Percentiles rank a stretch among this genome's conserved stretches.
These are phyloP conservation scores for Fregetta grallaria DNA, from an alignment of 2,113 vertebrate species.

Conservation along the genomic window DNA sequence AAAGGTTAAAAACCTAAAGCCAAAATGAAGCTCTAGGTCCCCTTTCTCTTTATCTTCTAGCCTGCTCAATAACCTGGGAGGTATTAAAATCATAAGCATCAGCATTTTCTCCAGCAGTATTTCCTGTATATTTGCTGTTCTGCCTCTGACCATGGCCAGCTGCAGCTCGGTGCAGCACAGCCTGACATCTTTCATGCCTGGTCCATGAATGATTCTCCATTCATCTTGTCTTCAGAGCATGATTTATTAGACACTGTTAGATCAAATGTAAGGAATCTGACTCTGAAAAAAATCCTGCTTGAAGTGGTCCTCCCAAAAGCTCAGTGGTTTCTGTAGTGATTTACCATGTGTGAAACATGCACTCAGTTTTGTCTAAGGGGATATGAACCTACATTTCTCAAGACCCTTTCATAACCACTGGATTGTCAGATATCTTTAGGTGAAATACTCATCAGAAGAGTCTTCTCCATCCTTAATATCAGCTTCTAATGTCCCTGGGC, in stretches of 20 bases:
- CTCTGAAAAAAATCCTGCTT: not conserved
- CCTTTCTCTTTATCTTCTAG: not conserved
- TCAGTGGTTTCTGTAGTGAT: not conserved
- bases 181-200: not conserved
- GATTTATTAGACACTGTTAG: not conserved
- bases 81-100: not conserved
- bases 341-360: not conserved
- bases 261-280: not conserved
- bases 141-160: not conserved
- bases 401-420: not conserved
- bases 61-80: not conserved
- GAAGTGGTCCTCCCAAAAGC: not conserved
- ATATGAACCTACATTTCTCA: not conserved
- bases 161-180: not conserved
- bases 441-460: not conserved
- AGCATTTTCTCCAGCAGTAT: not conserved
- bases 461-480: not conserved
- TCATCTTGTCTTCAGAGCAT: not conserved
- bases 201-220: not conserved
- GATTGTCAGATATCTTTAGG: conserved; percentile 3
- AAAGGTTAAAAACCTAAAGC: not conserved
- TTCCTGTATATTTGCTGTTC: not conserved
- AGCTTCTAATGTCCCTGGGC: conserved; percentile 4
- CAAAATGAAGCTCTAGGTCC: not conserved
- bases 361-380: not conserved